Percentiles rank a stretch among this genome's conserved stretches.
Conservation (phyloP, 2,797 vertebrate species). For the Novumbra hubbsi region DNA sequence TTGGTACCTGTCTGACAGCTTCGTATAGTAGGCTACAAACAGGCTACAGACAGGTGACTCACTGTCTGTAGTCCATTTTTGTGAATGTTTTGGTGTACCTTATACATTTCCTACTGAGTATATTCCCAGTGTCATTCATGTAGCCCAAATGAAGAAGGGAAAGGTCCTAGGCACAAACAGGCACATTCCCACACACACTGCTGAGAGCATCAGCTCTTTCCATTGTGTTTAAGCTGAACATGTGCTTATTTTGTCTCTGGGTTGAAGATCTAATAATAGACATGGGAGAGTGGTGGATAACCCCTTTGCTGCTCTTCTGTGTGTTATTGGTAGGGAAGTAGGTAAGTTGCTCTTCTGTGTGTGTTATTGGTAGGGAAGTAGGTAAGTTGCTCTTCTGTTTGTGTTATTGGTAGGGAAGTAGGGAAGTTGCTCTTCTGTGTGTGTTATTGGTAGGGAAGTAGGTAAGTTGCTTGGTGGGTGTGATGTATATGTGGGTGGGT, state of each 20-base stretch:
- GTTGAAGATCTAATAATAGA: constrained; percentile 83
- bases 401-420: constrained; percentile 1
- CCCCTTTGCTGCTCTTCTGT: constrained; percentile 57
- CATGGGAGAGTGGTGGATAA: constrained; percentile 66
- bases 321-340: constrained; percentile 33
- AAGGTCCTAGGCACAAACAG: constrained; percentile 4
- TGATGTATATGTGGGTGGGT: constrained; percentile 25
- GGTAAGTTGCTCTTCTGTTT: constrained; percentile 36
- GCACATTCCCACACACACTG: constrained; percentile 6
- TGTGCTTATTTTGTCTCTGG: constrained; percentile 83
- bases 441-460: constrained; percentile 32
- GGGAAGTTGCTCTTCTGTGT: constrained; percentile 32
- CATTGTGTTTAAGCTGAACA: constrained; percentile 72
- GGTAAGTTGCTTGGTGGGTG: constrained; percentile 26
- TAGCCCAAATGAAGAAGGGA: neutral
- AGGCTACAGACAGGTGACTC: no score
- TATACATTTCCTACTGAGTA: neutral
- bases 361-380: constrained; percentile 25
- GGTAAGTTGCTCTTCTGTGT: constrained; percentile 29
- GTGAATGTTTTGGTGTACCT: no score
- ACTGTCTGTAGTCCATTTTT: no score
- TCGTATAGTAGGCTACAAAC: no score
- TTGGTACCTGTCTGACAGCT: no score
- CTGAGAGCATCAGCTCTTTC: constrained; percentile 54
- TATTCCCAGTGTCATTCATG: neutral